These are phyloP conservation scores for Luperina nickerlii DNA, from an alignment of 2,888 invertebrate genomes.

Conservation along the genomic window DNA sequence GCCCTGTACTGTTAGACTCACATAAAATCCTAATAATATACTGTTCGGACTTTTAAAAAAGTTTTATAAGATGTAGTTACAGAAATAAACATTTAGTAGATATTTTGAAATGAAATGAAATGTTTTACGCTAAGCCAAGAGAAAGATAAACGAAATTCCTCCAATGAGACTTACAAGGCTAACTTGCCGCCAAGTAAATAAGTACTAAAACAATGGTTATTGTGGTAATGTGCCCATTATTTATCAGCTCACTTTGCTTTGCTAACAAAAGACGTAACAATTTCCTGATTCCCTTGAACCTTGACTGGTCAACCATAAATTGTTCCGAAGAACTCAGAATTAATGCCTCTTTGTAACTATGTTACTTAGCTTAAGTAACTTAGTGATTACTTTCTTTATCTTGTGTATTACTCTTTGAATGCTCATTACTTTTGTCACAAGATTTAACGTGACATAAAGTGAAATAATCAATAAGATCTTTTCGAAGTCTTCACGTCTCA, in stretches of 20 bases:
- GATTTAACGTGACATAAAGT: neutral
- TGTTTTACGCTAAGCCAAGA: neutral
- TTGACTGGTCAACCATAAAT: slow-evolving; percentile 46
- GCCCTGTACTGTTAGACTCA: no score
- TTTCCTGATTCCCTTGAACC: slow-evolving; percentile 31
- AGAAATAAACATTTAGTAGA: no score
- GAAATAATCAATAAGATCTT: neutral
- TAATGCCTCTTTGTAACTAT: slow-evolving; percentile 13
- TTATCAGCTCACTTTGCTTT: slow-evolving; percentile 38
- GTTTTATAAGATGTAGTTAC: no score
- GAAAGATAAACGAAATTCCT: slow-evolving; percentile 23
- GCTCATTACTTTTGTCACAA: slow-evolving; percentile 13
- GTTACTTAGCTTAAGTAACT: slow-evolving; percentile 19
- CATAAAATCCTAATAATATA: no score
- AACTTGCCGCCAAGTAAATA: neutral
- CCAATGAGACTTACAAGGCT: slow-evolving; percentile 14
- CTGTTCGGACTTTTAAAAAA: no score
- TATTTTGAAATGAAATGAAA: no score
- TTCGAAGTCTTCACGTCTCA: no score
- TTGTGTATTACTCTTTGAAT: neutral
- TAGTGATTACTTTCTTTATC: slow-evolving; percentile 34
- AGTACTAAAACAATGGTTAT: slow-evolving; percentile 30
- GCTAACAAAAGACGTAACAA: slow-evolving; percentile 31
- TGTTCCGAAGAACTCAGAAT: slow-evolving; percentile 15
- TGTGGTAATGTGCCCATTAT: slow-evolving; percentile 29